Evolutionary conservation across 1,140 invertebrate species (phyloP).

Genomic region (Drosophila fuyamai): DNA sequence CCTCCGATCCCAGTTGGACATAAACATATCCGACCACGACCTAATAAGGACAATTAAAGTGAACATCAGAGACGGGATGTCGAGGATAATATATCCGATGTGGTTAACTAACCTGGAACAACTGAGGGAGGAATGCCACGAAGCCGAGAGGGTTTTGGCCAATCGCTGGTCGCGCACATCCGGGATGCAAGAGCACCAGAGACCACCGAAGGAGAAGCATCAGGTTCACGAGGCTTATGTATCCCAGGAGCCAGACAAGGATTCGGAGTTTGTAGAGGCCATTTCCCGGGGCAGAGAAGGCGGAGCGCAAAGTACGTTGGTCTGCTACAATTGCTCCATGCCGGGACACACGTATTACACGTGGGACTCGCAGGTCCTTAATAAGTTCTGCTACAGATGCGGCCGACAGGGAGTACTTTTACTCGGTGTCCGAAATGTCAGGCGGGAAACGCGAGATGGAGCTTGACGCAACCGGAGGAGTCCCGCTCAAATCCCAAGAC

Average conservation of each 20-base stretch:
- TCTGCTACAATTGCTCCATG: slow-evolving; percentile 2
- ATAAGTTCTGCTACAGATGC: too few relatives aligned
- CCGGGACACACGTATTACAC: slow-evolving; percentile 2
- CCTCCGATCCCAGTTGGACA: background rate
- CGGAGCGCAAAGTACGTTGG: background rate
- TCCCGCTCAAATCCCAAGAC: too few relatives aligned
- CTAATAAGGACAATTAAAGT: background rate
- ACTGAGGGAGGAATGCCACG: background rate
- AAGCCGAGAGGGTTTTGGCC: background rate
- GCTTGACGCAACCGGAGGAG: too few relatives aligned
- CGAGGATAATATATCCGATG: slow-evolving; percentile 1
- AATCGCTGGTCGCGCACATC: background rate
- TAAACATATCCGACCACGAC: background rate
- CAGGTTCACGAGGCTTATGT: too few relatives aligned
- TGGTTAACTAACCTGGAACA: background rate
- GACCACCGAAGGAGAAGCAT: slow-evolving; percentile 1
- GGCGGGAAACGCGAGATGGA: too few relatives aligned
- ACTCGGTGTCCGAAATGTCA: too few relatives aligned
- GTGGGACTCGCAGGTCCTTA: too few relatives aligned
- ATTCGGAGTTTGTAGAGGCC: background rate
- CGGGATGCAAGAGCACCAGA: background rate
- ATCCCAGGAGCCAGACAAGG: background rate
- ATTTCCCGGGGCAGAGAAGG: background rate
- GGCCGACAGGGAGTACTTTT: too few relatives aligned
- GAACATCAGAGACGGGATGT: background rate